phyloP scores from a whole-genome alignment of 92 coral and sea anemone species.

The Heliopora coerulea region DNA sequence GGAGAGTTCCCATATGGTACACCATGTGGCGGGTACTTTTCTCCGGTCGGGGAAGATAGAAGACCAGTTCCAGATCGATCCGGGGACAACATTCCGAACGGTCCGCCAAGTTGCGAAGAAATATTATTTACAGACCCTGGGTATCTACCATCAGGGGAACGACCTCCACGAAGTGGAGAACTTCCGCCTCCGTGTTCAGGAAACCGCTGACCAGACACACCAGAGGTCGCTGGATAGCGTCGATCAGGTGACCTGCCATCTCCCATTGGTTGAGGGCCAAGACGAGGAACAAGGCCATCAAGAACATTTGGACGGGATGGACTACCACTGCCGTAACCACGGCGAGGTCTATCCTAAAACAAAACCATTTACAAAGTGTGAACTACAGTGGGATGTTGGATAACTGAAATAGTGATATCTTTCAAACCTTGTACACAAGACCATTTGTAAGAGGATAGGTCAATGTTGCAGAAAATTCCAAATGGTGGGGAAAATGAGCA shows the following conservation, averaged over 20 bases:
- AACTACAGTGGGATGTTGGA: no score
- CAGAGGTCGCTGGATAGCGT: slow-evolving; percentile 1
- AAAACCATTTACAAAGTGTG: background rate
- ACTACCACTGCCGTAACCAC: slow-evolving; percentile 19
- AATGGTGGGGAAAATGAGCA: no score
- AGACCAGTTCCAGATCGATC: background rate
- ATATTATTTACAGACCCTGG: slow-evolving; percentile 2
- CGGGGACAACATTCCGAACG: background rate
- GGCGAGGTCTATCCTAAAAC: slow-evolving; percentile 19
- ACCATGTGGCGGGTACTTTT: background rate
- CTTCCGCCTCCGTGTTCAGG: slow-evolving; percentile 6
- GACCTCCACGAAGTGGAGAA: slow-evolving; percentile 22
- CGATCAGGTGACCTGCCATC: slow-evolving; percentile 32
- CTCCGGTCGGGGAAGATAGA: background rate
- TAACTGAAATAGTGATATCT: no score
- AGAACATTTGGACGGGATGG: slow-evolving; percentile 29
- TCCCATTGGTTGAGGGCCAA: slow-evolving; percentile 14
- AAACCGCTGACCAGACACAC: slow-evolving; percentile 21
- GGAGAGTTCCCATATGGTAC: slow-evolving; percentile 4
- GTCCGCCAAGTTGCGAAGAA: background rate
- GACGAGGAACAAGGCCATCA: slow-evolving; percentile 24
- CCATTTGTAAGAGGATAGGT: no score
- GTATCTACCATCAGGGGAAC: slow-evolving; percentile 27
- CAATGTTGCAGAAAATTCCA: no score
- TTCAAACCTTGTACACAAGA: no score